Percentiles rank a stretch among this genome's conserved stretches.
Evolutionary conservation across 1,140 invertebrate species (phyloP).

Genomic region (Battus philenor): DNA sequence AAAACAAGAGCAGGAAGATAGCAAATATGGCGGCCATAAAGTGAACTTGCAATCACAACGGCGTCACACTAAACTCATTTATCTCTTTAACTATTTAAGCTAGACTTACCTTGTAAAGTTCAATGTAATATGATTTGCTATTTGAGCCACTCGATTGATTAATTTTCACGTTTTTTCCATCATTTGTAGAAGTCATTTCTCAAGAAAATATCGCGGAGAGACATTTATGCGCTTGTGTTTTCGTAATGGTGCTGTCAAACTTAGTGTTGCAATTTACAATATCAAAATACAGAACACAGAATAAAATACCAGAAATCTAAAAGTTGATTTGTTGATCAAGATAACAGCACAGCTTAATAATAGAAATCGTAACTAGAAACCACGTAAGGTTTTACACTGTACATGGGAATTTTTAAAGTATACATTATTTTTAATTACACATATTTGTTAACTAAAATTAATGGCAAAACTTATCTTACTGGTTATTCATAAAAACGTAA

Average conservation of each 20-base stretch:
- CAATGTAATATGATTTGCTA: constrained; percentile 70
- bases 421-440: too few species aligned
- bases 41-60: constrained; percentile 64
- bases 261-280: constrained; percentile 35
- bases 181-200: constrained; percentile 76
- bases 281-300: not conserved
- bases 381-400: too few species aligned
- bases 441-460: too few species aligned
- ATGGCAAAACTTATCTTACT: too few species aligned
- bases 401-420: too few species aligned
- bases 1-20: constrained; percentile 57
- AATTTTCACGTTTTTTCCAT: constrained; percentile 75
- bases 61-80: constrained; percentile 52
- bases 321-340: too few species aligned
- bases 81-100: constrained; percentile 33
- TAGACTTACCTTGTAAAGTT: constrained; percentile 70
- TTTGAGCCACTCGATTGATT: constrained; percentile 61
- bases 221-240: constrained; percentile 76
- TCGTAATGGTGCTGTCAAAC: constrained; percentile 69
- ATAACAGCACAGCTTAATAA: too few species aligned
- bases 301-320: too few species aligned
- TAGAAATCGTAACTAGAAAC: too few species aligned
- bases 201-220: constrained; percentile 73
- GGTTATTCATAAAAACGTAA: too few species aligned
- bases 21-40: constrained; percentile 73